Conservation (phyloP, 2,888 invertebrate species). For the Drosophila borealis region DNA sequence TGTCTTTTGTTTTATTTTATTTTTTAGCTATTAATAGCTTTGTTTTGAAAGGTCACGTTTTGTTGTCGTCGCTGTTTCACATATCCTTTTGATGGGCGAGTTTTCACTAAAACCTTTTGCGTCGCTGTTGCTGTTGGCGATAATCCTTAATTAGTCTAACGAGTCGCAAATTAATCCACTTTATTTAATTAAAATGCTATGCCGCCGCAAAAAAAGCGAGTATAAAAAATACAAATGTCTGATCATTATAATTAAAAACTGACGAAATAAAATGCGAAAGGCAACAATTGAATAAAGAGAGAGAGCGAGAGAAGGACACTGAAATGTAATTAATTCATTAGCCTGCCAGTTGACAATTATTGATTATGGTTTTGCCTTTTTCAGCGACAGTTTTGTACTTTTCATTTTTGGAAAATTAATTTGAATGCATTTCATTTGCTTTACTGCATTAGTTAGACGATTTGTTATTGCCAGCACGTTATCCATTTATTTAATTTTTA, state of each 20-base stretch:
- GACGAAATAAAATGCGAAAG: constrained; percentile 37
- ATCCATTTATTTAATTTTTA: constrained; percentile 66
- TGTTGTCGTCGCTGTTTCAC: constrained; percentile 40
- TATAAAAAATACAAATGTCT: constrained; percentile 28
- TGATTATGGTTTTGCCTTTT: constrained; percentile 68
- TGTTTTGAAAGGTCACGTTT: constrained; percentile 66
- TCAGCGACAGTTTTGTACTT: constrained; percentile 24
- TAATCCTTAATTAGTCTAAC: constrained; percentile 84
- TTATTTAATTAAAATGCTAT: constrained; percentile 83
- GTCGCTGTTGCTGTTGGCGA: constrained; percentile 50
- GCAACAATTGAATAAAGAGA: constrained; percentile 6
- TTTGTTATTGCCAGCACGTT: constrained; percentile 40
- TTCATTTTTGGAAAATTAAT: constrained; percentile 40
- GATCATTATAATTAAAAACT: constrained; percentile 58
- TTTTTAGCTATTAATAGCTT: constrained; percentile 55
- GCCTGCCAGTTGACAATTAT: constrained; percentile 79
- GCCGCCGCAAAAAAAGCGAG: constrained; percentile 32
- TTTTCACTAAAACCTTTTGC: constrained; percentile 33
- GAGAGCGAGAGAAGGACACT: neutral
- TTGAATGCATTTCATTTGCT: constrained; percentile 51
- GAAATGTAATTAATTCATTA: constrained; percentile 79
- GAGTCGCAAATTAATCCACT: constrained; percentile 84
- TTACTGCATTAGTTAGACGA: constrained; percentile 61
- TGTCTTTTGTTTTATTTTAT: neutral
- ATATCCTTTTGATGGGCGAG: constrained; percentile 44